Evolutionary conservation across 2,113 vertebrate genomes (phyloP), one percentile per base, ranked within the genome.

Genomic region (Pachyramphus minor): DNA sequence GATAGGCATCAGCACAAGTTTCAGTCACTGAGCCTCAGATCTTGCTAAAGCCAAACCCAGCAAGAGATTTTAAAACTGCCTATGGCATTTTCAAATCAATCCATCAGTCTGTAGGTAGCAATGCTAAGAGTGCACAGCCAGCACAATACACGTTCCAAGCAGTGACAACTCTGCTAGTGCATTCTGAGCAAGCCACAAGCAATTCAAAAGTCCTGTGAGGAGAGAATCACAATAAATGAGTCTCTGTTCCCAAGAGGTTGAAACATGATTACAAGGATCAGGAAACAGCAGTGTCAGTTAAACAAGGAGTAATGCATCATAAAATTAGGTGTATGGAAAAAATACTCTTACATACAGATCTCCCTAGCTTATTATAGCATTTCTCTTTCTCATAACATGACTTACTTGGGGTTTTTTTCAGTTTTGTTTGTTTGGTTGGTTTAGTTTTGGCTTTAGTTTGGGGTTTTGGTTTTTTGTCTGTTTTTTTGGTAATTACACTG

Each of bases 61-160:
- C 39, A 96, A 93, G 84, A 31, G 45, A 79, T 94, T 95, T 95
- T 91, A 94, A 92, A 93, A 91, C 74, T 95, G 89, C 66, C 81
- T 55, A 62, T 91, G 78, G 62, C 74, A 76, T 89, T 96, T 94
- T 93, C 53, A 91, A 39, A 91, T 93, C 94, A 94, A 95, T 96
- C 89, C 60, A 82, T 96, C 91, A 95, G 41, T 80, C 85, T 83
- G 93, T 82, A 89, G 91, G 91, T 72, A 93, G 89, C 77, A 89
- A 59, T 20, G 62, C 66, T 73, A 93, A 79, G 96, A 91, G 79
- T 77, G 84, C 81, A 66, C 45, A 95, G 74, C 71, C 56, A 85
- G 87, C 81, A 83, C 39, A 89, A 66, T 85, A 60, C 27, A 8
- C 69, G 21, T 55, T 93, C 66, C 74, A 93, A 52, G 5, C n/a